phyloP scores from a whole-genome alignment of 2,888 invertebrate genomes.

The Hartigia nigra region DNA sequence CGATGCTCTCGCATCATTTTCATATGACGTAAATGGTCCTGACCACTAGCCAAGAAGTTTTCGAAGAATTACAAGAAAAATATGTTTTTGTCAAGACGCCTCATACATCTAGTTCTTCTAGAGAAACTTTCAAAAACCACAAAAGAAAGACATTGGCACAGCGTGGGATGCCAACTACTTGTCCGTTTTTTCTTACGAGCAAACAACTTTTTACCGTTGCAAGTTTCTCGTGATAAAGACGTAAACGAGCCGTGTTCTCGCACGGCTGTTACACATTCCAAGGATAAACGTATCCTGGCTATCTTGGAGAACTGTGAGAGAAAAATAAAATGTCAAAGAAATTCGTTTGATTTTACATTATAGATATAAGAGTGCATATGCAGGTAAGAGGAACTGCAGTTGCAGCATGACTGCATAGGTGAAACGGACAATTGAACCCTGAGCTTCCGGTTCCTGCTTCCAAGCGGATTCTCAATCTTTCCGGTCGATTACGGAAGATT shows the following conservation, averaged over 20 bases:
- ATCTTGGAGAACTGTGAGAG: not conserved
- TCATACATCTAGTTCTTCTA: not conserved
- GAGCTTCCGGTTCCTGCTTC: not conserved
- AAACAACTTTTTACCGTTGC: slow-evolving; percentile 56
- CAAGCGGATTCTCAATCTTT: not conserved
- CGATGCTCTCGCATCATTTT: not conserved
- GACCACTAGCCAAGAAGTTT: not conserved
- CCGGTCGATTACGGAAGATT: not conserved
- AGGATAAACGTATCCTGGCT: not conserved
- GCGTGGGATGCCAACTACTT: not conserved
- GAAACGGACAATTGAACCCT: not conserved
- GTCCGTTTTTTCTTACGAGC: not conserved
- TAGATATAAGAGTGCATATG: not conserved
- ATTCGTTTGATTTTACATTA: not conserved
- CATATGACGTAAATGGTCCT: not conserved
- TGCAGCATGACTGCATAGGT: not conserved
- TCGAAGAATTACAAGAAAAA: not conserved
- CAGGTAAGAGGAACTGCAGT: not conserved
- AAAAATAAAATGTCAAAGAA: not conserved
- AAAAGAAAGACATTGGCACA: not conserved
- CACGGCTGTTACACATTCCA: not conserved
- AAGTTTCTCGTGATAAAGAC: slow-evolving; percentile 40
- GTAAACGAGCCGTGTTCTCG: not conserved
- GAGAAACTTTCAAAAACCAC: not conserved
- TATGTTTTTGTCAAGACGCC: not conserved